Evolutionary conservation across 2,888 invertebrate species (phyloP).

Genomic region (Kryphioiulus occultus): DNA sequence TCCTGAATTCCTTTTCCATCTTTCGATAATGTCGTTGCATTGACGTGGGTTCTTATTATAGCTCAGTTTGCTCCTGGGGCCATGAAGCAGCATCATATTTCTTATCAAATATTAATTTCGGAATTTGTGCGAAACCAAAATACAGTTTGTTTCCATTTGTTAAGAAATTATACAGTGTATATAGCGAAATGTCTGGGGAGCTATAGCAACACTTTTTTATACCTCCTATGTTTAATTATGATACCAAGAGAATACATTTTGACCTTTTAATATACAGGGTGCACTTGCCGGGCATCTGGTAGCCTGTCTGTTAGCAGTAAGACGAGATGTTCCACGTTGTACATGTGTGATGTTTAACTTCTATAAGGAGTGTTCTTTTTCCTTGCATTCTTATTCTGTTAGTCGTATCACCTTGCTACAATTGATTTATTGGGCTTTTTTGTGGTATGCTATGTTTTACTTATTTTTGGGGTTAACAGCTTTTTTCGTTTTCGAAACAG

Average conservation of each 20-base stretch:
- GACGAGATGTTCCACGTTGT: neutral
- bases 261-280: neutral
- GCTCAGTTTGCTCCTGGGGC: slow-evolving; percentile 2
- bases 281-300: no score
- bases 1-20: neutral
- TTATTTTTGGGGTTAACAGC: neutral
- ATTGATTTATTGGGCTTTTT: neutral
- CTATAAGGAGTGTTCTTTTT: neutral
- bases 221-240: no score
- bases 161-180: neutral
- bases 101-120: neutral
- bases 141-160: slow-evolving; percentile 9
- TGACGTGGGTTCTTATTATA: slow-evolving; percentile 23
- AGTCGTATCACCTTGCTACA: neutral
- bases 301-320: neutral
- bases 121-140: neutral
- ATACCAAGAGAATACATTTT: no score
- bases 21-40: slow-evolving; percentile 4
- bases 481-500: neutral
- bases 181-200: no score
- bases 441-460: neutral
- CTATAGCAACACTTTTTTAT: no score
- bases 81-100: neutral
- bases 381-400: neutral
- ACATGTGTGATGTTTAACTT: neutral